phyloP scores from a whole-genome alignment of 2,888 invertebrate genomes.

The Disparrhopalites patrizii region DNA sequence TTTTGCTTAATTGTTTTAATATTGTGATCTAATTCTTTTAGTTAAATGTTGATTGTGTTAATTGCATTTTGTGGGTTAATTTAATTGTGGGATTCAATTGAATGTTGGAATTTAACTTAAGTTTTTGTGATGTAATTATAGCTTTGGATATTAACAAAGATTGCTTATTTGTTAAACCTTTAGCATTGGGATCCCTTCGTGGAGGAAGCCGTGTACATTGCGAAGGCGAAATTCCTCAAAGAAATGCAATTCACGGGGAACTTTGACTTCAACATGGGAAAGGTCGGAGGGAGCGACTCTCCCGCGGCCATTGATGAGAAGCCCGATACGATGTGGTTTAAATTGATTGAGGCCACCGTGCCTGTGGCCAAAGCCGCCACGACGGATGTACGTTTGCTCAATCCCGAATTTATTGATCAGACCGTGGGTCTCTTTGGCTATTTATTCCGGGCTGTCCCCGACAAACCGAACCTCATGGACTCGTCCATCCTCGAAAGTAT shows the following conservation, averaged over 20 bases:
- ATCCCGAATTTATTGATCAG: conserved; percentile 9
- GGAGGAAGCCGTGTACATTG: conserved; percentile 9
- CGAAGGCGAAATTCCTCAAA: conserved; percentile 5
- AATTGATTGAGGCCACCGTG: neutral
- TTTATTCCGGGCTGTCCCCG: conserved; percentile 8
- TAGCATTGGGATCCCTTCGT: conserved; percentile 18
- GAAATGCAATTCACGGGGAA: conserved; percentile 1
- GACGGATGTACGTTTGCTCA: neutral
- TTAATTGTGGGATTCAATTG: no score
- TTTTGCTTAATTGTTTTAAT: no score
- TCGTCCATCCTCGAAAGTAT: neutral
- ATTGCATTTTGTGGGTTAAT: no score
- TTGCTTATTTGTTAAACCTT: neutral
- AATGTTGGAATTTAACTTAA: no score
- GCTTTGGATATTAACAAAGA: conserved; percentile 1
- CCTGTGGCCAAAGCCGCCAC: neutral
- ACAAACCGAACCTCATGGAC: neutral
- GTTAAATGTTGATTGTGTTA: neutral
- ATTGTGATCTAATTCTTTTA: no score
- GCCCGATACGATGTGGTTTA: conserved; percentile 17
- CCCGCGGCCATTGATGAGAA: neutral
- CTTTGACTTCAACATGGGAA: conserved; percentile 9
- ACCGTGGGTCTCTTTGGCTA: conserved; percentile 7
- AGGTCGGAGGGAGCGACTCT: neutral
- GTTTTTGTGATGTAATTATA: no score